phyloP scores from a whole-genome alignment of 2,797 vertebrate genomes.

The Ciconia nigra region DNA sequence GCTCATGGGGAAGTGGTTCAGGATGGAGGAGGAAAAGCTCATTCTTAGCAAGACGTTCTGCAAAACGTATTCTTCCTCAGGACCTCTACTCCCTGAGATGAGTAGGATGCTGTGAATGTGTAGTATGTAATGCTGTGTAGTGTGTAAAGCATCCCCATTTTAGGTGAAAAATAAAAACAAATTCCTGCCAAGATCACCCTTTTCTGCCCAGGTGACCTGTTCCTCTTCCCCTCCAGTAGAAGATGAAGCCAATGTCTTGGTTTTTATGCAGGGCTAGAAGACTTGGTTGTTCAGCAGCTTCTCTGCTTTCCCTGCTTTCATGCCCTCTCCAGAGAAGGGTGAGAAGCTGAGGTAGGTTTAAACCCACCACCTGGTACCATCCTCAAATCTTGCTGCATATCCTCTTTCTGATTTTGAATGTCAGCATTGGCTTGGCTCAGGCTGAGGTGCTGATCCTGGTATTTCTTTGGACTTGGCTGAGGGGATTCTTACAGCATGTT shows the following conservation, averaged over 20 bases:
- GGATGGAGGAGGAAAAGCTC: neutral
- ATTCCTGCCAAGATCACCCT: neutral
- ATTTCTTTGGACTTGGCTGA: neutral
- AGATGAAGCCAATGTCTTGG: neutral
- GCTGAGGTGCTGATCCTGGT: neutral
- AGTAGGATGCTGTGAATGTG: neutral
- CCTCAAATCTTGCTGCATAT: neutral
- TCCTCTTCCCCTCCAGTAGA: neutral
- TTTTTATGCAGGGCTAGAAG: neutral
- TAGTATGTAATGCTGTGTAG: too few relatives aligned
- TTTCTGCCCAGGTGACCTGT: neutral
- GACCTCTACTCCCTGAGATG: neutral
- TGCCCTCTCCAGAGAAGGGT: neutral
- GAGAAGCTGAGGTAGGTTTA: neutral
- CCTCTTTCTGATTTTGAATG: neutral
- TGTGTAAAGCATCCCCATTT: neutral
- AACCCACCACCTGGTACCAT: neutral
- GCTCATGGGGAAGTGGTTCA: neutral
- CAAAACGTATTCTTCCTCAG: neutral
- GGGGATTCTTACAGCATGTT: neutral
- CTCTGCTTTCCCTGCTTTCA: neutral
- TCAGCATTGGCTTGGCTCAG: neutral
- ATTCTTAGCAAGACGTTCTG: neutral
- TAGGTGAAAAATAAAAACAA: neutral
- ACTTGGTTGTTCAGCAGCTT: neutral